Evolutionary conservation across 1,140 invertebrate species (phyloP), one percentile per base, ranked within the genome.

Genomic region (Littorina saxatilis): DNA sequence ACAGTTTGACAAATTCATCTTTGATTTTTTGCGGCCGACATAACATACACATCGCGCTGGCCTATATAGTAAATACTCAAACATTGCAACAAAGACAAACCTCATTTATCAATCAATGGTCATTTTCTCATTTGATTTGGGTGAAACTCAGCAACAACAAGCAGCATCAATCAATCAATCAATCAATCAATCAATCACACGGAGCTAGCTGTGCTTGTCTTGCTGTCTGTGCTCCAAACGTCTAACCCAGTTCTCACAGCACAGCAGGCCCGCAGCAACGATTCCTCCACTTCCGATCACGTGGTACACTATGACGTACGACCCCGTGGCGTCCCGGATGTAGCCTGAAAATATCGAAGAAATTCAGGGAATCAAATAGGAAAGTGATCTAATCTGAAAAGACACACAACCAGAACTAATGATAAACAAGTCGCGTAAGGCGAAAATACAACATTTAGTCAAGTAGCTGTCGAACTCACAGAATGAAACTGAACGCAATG

Each of bases 301-400:
- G 75, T 77, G 75, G 35, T 77, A 77, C 75, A 77, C 75, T 13
- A 35, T 20, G 4, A 39, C 52, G 37, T 77, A 77, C 1, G 75
- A 77, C 29, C 75, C 75, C 27, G 75, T 77, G 29, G 27, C 2
- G 75, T 77, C 75, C 55, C 75, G 75, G 50, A 77, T 61, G 52
- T 7, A 77, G 17, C 75, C 43, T 75, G 43, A 13, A 43, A 39
- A 47, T 0, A 47, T 35, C n/a, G n/a, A 70, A 37, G 47, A 50
- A 11, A 50, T 50, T 32, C 20, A 29, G 9, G 29, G 9, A 70
- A 15, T 11, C 17, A 29, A 70, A 9, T 23, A 70, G 27, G 27
- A 27, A 61, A 20, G 27, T 7, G 55, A 23, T 4, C 0, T 17
- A 61, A 20, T 7, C n/a, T 7, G 23, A 7, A 61, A 7, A 61